phyloP scores from a whole-genome alignment of 2,797 vertebrate genomes.

The Alectoris magna region DNA sequence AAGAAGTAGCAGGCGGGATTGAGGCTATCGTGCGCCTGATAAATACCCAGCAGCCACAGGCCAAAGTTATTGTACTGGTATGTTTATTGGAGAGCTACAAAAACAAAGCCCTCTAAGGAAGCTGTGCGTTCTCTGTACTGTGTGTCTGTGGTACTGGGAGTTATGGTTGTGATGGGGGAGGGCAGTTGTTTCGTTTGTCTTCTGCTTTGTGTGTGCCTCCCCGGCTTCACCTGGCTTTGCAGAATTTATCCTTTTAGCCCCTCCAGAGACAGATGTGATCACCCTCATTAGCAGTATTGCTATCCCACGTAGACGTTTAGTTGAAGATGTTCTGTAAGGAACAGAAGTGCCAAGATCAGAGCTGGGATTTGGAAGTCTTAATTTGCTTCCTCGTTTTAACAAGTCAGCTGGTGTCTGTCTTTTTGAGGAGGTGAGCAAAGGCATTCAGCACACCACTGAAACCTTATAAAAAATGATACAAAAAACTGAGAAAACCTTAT shows the following conservation, averaged over 20 bases:
- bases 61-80: constrained; percentile 95
- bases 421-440: not conserved
- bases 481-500: not conserved
- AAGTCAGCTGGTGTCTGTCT: not conserved
- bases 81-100: not conserved
- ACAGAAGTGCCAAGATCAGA: not conserved
- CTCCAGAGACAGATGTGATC: rapidly evolving
- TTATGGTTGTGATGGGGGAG: rapidly evolving
- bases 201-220: not conserved
- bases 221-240: not conserved
- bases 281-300: rapidly evolving
- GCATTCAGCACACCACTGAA: rapidly evolving
- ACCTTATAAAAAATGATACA: rapidly evolving
- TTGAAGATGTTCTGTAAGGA: too few species aligned
- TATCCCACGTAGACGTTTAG: rapidly evolving
- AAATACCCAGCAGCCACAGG: constrained; percentile 88
- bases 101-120: not conserved
- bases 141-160: not conserved
- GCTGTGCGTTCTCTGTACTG: not conserved
- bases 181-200: not conserved
- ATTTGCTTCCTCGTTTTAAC: not conserved
- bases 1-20: constrained; percentile 94
- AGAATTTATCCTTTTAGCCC: rapidly evolving
- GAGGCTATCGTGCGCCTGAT: constrained; percentile 90
- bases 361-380: rapidly evolving